Percentiles rank a stretch among this genome's conserved stretches.
Evolutionary conservation across 2,888 invertebrate genomes (phyloP).

Genomic region (Parthenolecanium corni): DNA sequence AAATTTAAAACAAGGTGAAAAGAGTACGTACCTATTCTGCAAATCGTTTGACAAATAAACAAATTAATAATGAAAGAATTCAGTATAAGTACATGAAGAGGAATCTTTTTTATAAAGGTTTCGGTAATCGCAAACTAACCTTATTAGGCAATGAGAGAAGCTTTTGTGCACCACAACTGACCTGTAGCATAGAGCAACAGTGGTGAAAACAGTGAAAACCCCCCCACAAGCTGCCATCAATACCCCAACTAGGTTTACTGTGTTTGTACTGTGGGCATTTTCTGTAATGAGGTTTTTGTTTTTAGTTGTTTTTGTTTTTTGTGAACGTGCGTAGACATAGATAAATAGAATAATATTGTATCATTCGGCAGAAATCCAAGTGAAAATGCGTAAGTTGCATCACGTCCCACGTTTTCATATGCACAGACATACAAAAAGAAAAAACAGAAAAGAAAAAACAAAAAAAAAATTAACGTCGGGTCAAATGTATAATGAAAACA

Average conservation of each 20-base stretch:
- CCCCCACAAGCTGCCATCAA: conserved; percentile 98
- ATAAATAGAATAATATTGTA: conserved; percentile 9
- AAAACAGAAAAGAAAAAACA: conserved; percentile 27
- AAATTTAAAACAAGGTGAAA: background rate
- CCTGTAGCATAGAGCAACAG: conserved; percentile 99
- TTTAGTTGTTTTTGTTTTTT: conserved; percentile 3
- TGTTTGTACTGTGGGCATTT: conserved; percentile 95
- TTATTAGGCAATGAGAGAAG: conserved; percentile 89
- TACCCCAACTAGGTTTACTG: conserved; percentile 93
- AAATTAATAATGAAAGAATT: background rate
- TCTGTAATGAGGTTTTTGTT: conserved; percentile 45
- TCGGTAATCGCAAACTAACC: conserved; percentile 77
- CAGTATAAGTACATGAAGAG: background rate
- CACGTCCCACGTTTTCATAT: conserved; percentile 14
- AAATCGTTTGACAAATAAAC: conserved; percentile 18
- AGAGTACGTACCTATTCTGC: conserved; percentile 1
- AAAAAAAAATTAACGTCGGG: conserved; percentile 11
- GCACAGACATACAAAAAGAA: conserved; percentile 32
- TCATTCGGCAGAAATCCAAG: conserved; percentile 17
- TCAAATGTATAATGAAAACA: conserved; percentile 11
- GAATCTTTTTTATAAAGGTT: conserved; percentile 25
- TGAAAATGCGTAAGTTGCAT: background rate
- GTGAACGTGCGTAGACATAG: conserved; percentile 36
- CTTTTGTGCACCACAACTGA: conserved; percentile 98
- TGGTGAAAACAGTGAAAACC: conserved; percentile 96